phyloP scores from a whole-genome alignment of 2,797 vertebrate species.

The Enteromius paludinosus region DNA sequence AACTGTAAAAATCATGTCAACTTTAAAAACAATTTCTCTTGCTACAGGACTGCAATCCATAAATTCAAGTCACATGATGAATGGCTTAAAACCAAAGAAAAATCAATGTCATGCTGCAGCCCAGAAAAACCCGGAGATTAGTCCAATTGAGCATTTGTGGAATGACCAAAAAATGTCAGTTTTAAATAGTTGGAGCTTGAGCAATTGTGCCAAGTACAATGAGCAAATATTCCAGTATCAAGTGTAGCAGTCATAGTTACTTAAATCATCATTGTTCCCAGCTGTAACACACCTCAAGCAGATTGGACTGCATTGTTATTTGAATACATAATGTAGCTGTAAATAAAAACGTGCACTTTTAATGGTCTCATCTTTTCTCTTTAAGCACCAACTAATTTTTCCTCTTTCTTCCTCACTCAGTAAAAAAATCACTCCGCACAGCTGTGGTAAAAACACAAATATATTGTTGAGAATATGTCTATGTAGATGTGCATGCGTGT shows the following conservation, averaged over 20 bases:
- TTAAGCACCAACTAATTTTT: conserved; percentile 5
- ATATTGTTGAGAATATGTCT: conserved; percentile 3
- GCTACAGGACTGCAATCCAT: background rate
- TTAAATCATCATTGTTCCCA: background rate
- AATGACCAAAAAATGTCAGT: background rate
- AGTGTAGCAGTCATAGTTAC: background rate
- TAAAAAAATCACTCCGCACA: background rate
- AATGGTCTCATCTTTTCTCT: background rate
- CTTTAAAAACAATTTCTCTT: background rate
- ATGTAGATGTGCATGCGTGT: background rate
- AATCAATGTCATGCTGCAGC: background rate
- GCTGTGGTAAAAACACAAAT: conserved; percentile 2
- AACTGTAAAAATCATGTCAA: background rate
- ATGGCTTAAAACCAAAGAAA: conserved; percentile 13
- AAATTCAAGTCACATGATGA: conserved; percentile 9
- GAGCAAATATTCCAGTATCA: background rate
- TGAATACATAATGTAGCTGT: background rate
- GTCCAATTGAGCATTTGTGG: background rate
- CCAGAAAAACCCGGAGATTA: background rate
- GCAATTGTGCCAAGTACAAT: background rate
- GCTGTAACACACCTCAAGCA: background rate
- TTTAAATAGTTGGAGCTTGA: background rate
- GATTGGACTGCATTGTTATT: background rate
- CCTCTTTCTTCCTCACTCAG: background rate
- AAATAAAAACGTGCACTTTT: background rate